Percentiles rank a stretch among this genome's conserved stretches.
Conservation (phyloP, 2,888 invertebrate genomes). For the Melipona beecheii region DNA sequence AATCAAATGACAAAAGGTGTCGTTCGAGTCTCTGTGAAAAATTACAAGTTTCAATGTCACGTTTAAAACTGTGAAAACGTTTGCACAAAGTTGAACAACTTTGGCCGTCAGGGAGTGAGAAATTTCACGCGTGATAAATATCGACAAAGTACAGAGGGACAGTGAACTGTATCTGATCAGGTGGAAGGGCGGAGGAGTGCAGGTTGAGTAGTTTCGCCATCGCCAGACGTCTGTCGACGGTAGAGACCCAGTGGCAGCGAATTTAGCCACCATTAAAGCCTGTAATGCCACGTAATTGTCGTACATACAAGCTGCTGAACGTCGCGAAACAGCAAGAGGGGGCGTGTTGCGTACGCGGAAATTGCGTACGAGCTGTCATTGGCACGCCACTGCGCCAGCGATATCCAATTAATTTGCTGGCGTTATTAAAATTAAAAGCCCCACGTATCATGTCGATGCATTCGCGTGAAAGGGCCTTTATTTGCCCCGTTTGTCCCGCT, state of each 20-base stretch:
- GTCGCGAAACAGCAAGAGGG: slow-evolving; percentile 23
- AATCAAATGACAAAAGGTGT: no score
- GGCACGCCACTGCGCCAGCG: slow-evolving; percentile 71
- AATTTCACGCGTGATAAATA: no score
- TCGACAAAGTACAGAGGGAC: no score
- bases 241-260: slow-evolving; percentile 13
- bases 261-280: slow-evolving; percentile 31
- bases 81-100: no score
- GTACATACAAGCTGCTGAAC: slow-evolving; percentile 35
- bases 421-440: slow-evolving; percentile 76
- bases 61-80: no score
- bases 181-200: no score
- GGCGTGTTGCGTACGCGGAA: slow-evolving; percentile 51
- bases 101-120: no score
- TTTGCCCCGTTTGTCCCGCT: background rate
- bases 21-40: no score
- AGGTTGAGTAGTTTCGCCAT: background rate
- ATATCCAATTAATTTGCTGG: slow-evolving; percentile 77
- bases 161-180: background rate
- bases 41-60: no score
- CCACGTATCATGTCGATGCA: slow-evolving; percentile 58
- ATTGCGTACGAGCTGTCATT: slow-evolving; percentile 73
- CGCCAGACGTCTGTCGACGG: slow-evolving; percentile 15
- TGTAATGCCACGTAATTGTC: slow-evolving; percentile 45
- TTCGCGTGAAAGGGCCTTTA: slow-evolving; percentile 13